phyloP scores from a whole-genome alignment of 2,113 vertebrate species.

The Protobothrops mucrosquamatus region DNA sequence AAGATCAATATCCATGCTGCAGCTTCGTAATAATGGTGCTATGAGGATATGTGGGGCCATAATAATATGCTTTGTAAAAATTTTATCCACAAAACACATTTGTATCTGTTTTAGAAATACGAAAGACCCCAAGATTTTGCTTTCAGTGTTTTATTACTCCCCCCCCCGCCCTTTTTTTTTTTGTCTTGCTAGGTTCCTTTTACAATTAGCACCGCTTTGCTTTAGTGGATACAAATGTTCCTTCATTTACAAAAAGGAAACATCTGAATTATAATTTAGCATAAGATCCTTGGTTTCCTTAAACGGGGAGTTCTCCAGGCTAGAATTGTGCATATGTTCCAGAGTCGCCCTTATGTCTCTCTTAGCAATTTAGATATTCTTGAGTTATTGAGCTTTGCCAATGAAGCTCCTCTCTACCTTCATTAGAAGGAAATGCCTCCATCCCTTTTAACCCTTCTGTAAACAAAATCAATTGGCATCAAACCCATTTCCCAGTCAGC shows the following conservation, averaged over 20 bases:
- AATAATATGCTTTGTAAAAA: constrained; percentile 34
- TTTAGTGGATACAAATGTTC: constrained; percentile 45
- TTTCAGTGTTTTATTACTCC: constrained; percentile 30
- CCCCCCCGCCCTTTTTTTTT: neutral
- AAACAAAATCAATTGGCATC: constrained; percentile 79
- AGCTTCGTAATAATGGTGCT: constrained; percentile 52
- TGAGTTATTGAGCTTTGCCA: constrained; percentile 52
- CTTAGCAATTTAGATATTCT: constrained; percentile 73
- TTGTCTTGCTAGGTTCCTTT: neutral
- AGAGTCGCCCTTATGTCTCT: constrained; percentile 66
- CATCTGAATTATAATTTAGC: constrained; percentile 53
- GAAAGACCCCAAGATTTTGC: constrained; percentile 44
- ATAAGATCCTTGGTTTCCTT: constrained; percentile 60
- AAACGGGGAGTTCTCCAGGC: constrained; percentile 60
- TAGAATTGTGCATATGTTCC: constrained; percentile 64
- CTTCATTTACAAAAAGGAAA: constrained; percentile 37
- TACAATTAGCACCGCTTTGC: constrained; percentile 38
- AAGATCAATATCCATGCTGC: constrained; percentile 35
- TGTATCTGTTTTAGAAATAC: constrained; percentile 27
- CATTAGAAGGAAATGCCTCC: constrained; percentile 74
- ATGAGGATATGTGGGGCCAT: constrained; percentile 48
- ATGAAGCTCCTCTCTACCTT: constrained; percentile 69
- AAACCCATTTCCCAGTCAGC: constrained; percentile 83
- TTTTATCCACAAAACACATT: constrained; percentile 38
- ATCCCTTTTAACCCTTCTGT: constrained; percentile 70